Base-by-base conservation (phyloP, 2,113 vertebrate species). In the Rhinogobius similis region DNA sequence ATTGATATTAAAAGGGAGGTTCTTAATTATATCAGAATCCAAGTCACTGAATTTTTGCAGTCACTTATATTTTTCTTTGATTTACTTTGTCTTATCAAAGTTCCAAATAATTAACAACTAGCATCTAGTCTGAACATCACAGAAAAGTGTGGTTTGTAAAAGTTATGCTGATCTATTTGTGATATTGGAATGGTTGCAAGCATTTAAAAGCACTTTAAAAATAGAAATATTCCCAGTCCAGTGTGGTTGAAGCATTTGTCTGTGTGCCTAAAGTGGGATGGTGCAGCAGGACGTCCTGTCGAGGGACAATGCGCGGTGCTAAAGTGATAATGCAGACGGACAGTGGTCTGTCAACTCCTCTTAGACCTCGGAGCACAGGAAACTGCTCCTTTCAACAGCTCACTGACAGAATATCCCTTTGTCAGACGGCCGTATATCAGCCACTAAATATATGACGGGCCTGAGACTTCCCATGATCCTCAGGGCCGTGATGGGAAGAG, bases 201-300 rank as follows among this genome's bases (percentile, higher is more conserved):
- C 4, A 36, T 8, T 5, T 36, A 36, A 36, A 46, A 18, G 44
- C 20, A 50, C 46, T 50, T 50, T n/a, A 50, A 50, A 9, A 50
- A 10, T 50, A 50, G 46, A 50, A 41, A 41, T 10, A 36, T 36
- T 36, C 32, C 32, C 32, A 36, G 32, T 32, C 29, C 29, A 39
- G 38, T 48, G 18, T 50, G 46, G 46, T 50, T 50, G 10, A 21
- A 21, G 10, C 46, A 50, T n/a, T 50, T 50, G 46, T 50, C 20
- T 18, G 23, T 71, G 27, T 68, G 78, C 83, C 66, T 72, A 32
- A 82, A 58, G 56, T 73, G 82, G 79, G 84, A 72, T 68, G 64
- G 86, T 80, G 58, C 79, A 84, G 89, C 91, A 92, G 91, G 90
- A 93, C 90, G 92, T 93, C 91, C 93, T 93, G 91, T 82, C 89